Conservation (phyloP, 2,113 vertebrate species). For the Daboia siamensis region DNA sequence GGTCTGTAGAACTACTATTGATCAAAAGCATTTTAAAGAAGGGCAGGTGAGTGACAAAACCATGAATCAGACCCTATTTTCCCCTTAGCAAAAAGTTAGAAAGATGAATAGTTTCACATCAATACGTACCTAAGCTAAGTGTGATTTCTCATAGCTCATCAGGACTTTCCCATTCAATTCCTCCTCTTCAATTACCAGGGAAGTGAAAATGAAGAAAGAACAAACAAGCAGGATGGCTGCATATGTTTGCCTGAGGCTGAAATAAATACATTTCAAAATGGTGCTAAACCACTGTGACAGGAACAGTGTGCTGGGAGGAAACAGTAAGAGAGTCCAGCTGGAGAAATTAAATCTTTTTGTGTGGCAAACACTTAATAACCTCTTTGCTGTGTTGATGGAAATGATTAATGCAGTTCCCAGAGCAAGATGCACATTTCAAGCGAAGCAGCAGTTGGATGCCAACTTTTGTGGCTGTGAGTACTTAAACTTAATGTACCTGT, state of each 20-base stretch:
- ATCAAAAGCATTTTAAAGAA: slow-evolving; percentile 23
- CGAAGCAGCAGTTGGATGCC: slow-evolving; percentile 5
- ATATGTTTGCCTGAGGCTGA: slow-evolving; percentile 43
- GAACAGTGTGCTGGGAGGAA: slow-evolving; percentile 35
- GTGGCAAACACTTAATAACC: slow-evolving; percentile 40
- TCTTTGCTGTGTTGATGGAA: slow-evolving; percentile 36
- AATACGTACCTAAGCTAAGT: not conserved
- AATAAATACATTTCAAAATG: slow-evolving; percentile 56
- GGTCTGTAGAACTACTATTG: slow-evolving; percentile 27
- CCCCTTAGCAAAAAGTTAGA: slow-evolving; percentile 21
- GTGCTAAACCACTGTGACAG: slow-evolving; percentile 50
- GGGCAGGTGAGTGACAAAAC: slow-evolving; percentile 6
- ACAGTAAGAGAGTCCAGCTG: slow-evolving; percentile 39
- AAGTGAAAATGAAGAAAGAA: slow-evolving; percentile 43
- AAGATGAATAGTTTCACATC: slow-evolving; percentile 30
- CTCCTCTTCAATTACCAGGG: slow-evolving; percentile 26
- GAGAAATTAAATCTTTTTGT: slow-evolving; percentile 56
- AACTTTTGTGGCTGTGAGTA: not conserved
- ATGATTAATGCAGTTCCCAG: slow-evolving; percentile 36
- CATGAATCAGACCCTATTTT: slow-evolving; percentile 5
- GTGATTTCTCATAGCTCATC: slow-evolving; percentile 15
- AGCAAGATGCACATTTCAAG: slow-evolving; percentile 27
- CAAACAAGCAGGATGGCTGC: slow-evolving; percentile 42
- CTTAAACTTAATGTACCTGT: not conserved
- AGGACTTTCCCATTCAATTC: slow-evolving; percentile 26